Evolutionary conservation across 2,888 invertebrate species (phyloP), one percentile per base, ranked within the genome.

Genomic region (Chloromyia formosa): DNA sequence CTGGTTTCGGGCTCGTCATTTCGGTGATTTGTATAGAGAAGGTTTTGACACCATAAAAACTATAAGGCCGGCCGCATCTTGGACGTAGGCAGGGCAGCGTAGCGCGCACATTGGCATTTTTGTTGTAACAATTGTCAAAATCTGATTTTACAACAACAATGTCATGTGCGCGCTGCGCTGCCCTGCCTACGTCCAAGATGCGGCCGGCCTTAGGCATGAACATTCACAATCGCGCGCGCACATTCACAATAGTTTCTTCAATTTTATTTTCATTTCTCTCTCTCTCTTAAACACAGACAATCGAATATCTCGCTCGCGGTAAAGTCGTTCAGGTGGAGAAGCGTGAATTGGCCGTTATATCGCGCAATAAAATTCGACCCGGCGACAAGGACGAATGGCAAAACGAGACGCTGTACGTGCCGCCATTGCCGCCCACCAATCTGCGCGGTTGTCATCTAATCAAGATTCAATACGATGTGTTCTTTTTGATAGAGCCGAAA

Each of bases 391-490:
- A 94, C 83, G 91, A 91, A 84, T 96, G 96, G 94, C 90, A 92
- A 77, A 93, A 92, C 82, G 95, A 96, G 84, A 92, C 94, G 82
- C 89, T 97, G 74, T 94, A 95, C 84, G 95, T 97, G 78, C 97
- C 97, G 76, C 96, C 97, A 35, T 87, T 97, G 81, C 97, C 97
- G 77, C 97, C 97, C 49, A 97, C 97, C 77, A 95, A 96, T 87
- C 88, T 97, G 74, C 89, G 96, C 80, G 96, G 96, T 75, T 97
- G 97, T 84, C 95, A 96, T 85, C 90, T 97, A 80, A 97, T 97
- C 81, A 92, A 93, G 83, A 94, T 97, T 80, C 92, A 94, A 80
- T 97, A 97, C 83, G 95, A 96, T 84, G 94, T 96, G 73, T 95
- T 93, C 84, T 96, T 96, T 84, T 92, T 95, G 80, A 93, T 96